A percentile compares a stretch with the other conserved stretches of the same genome.
These are phyloP conservation scores for Tenrec ecaudatus DNA, from an alignment of 2,113 vertebrate species.

Conservation along the genomic window DNA sequence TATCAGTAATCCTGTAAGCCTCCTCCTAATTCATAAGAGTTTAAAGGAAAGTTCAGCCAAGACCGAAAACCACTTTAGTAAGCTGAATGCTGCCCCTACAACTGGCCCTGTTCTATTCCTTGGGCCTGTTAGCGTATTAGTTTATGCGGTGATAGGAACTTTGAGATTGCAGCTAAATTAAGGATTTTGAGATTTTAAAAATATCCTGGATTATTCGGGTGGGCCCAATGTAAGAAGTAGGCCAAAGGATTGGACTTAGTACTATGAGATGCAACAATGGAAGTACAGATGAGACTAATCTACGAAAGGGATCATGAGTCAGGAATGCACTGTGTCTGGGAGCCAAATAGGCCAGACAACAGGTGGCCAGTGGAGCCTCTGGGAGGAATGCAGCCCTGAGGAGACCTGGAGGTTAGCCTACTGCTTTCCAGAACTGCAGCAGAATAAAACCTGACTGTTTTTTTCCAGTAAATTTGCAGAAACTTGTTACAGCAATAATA, in stretches of 20 bases:
- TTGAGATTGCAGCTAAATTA: background rate
- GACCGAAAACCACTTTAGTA: background rate
- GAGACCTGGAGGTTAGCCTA: no score
- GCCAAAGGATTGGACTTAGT: background rate
- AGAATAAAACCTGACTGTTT: no score
- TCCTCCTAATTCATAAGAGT: no score
- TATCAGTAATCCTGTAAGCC: no score
- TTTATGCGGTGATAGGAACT: background rate
- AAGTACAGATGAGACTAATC: background rate
- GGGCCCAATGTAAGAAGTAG: background rate
- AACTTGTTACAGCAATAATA: no score
- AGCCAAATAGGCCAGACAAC: no score
- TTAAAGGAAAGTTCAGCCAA: background rate
- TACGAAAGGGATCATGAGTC: background rate
- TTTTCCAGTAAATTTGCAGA: no score
- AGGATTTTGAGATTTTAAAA: background rate
- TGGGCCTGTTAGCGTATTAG: background rate
- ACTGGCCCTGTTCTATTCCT: background rate
- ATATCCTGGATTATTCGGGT: background rate
- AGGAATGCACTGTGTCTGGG: no score
- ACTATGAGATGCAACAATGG: background rate
- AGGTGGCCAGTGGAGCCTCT: no score
- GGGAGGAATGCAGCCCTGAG: no score
- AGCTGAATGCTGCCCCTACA: background rate
- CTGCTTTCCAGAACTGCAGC: no score